These are phyloP conservation scores for Anadara kagoshimensis DNA, from an alignment of 1,140 invertebrate genomes.

Conservation along the genomic window DNA sequence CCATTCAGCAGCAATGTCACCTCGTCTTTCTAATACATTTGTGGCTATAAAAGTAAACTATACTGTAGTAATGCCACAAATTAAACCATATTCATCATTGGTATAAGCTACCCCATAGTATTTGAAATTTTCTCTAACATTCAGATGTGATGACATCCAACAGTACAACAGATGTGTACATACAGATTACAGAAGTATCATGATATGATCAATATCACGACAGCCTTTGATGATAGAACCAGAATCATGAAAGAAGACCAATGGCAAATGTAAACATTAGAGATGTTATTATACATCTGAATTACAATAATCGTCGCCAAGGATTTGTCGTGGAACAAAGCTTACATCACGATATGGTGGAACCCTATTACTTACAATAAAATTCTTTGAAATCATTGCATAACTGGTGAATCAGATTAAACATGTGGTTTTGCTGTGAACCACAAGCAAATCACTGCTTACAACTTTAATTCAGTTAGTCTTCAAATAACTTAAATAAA, in stretches of 20 bases:
- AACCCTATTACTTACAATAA: too few relatives aligned
- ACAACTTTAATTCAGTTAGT: too few relatives aligned
- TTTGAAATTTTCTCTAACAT: neutral
- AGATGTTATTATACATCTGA: too few relatives aligned
- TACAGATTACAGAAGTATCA: neutral
- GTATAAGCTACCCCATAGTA: neutral
- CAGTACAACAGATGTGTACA: neutral
- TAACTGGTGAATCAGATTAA: too few relatives aligned
- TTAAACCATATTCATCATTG: neutral
- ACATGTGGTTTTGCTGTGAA: too few relatives aligned
- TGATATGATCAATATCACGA: neutral
- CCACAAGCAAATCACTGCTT: too few relatives aligned
- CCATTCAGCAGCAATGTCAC: conserved; percentile 17
- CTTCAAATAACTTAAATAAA: too few relatives aligned
- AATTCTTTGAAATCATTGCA: too few relatives aligned
- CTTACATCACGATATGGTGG: too few relatives aligned
- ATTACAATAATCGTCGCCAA: too few relatives aligned
- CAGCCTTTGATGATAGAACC: neutral
- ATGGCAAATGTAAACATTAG: too few relatives aligned
- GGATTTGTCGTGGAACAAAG: too few relatives aligned
- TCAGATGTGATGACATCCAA: neutral
- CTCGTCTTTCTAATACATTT: conserved; percentile 30
- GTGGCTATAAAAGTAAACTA: conserved; percentile 26
- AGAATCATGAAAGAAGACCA: neutral
- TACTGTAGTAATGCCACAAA: neutral